A percentile compares a stretch with the other conserved stretches of the same genome.
phyloP scores from a whole-genome alignment of 2,113 vertebrate genomes.

The Stigmatopora nigra region DNA sequence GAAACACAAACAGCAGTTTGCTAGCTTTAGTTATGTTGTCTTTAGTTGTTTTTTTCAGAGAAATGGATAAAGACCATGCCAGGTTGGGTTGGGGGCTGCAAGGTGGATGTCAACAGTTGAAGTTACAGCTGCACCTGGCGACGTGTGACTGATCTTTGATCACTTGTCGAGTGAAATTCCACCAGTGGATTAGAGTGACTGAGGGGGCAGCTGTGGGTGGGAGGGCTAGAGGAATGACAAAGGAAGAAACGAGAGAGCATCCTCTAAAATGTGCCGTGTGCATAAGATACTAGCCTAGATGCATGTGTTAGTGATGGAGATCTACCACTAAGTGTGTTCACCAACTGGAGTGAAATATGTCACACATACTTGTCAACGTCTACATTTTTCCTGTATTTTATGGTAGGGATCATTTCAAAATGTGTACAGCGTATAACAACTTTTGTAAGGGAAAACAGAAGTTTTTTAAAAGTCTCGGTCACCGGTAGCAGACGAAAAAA shows the following conservation, averaged over 20 bases:
- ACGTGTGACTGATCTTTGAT: constrained; percentile 65
- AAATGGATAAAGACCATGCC: constrained; percentile 22
- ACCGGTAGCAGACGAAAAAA: too few species aligned
- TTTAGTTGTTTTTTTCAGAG: constrained; percentile 12
- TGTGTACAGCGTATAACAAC: too few species aligned
- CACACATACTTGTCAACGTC: too few species aligned
- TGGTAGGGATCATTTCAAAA: too few species aligned
- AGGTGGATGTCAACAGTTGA: constrained; percentile 61
- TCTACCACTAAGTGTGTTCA: not conserved
- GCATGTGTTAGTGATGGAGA: not conserved
- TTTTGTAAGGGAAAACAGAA: too few species aligned
- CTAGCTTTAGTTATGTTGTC: constrained; percentile 54
- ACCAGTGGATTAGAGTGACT: constrained; percentile 67
- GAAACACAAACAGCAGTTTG: constrained; percentile 51
- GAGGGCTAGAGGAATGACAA: constrained; percentile 43
- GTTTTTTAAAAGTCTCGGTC: too few species aligned
- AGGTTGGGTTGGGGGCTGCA: constrained; percentile 23
- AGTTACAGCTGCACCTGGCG: constrained; percentile 64
- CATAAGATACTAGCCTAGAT: not conserved
- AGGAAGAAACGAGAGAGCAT: constrained; percentile 36
- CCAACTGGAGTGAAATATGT: not conserved
- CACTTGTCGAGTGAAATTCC: constrained; percentile 70
- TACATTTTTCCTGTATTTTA: too few species aligned
- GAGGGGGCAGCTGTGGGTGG: constrained; percentile 39
- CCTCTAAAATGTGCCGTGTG: constrained; percentile 24